Conservation (phyloP, 2,113 vertebrate species). For the Tichodroma muraria region DNA sequence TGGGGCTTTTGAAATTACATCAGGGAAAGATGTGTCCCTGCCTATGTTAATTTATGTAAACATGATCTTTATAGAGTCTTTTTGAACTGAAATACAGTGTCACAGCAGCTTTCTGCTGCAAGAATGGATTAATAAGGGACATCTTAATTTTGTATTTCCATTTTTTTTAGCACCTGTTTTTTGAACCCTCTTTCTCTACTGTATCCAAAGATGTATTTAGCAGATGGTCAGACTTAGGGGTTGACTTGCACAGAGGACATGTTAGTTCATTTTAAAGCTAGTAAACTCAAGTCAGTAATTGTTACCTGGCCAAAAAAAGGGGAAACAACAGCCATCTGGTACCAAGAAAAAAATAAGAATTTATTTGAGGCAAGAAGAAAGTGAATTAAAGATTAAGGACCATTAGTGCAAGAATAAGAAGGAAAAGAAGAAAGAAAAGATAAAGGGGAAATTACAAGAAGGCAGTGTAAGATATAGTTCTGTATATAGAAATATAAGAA, state of each 20-base stretch:
- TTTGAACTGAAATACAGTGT: not conserved
- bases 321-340: not conserved
- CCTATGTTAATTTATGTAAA: constrained; percentile 35
- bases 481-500: no score
- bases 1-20: not conserved
- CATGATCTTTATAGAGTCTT: not conserved
- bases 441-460: not conserved
- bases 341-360: not conserved
- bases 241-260: not conserved
- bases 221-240: not conserved
- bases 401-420: not conserved
- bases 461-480: not conserved
- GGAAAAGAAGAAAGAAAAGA: not conserved
- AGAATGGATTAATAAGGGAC: not conserved
- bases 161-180: not conserved
- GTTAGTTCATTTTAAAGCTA: not conserved
- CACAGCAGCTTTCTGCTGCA: not conserved
- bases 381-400: not conserved
- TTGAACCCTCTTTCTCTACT: not conserved
- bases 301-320: not conserved
- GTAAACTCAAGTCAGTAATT: not conserved
- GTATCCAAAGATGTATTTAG: not conserved
- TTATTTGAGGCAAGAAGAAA: not conserved
- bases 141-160: not conserved
- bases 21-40: not conserved